These are phyloP conservation scores for Danaus plexippus DNA, from an alignment of 1,140 invertebrate species.

Conservation along the genomic window DNA sequence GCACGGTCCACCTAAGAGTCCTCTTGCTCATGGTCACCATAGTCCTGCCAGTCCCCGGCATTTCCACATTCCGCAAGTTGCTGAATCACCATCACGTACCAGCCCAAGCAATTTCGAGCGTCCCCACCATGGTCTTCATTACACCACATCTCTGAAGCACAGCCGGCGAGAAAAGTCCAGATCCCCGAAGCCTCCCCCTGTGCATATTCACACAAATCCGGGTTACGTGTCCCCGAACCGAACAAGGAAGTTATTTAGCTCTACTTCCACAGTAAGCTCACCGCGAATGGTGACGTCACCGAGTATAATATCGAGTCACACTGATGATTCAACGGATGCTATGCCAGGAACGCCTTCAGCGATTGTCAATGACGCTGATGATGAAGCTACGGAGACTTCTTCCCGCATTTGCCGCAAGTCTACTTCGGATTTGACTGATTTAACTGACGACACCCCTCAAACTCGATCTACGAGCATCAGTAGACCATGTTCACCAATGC, in stretches of 20 bases:
- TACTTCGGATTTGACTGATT: conserved; percentile 81
- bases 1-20: conserved; percentile 61
- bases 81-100: conserved; percentile 48
- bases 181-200: conserved; percentile 62
- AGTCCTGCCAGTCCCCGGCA: conserved; percentile 67
- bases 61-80: conserved; percentile 56
- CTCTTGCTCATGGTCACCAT: conserved; percentile 53
- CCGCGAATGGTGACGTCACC: conserved; percentile 60
- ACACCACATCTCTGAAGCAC: conserved; percentile 57
- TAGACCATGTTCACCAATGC: conserved; percentile 72
- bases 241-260: conserved; percentile 57
- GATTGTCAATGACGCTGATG: conserved; percentile 51
- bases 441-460: conserved; percentile 74
- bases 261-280: conserved; percentile 62
- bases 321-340: conserved; percentile 58
- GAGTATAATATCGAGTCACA: conserved; percentile 66
- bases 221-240: conserved; percentile 69
- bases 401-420: conserved; percentile 75
- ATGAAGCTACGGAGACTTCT: conserved; percentile 54
- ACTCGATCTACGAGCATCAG: conserved; percentile 76
- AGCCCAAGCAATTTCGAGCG: conserved; percentile 54
- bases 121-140: conserved; percentile 40
- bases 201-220: conserved; percentile 69
- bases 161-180: conserved; percentile 54
- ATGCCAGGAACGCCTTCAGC: conserved; percentile 53